These are phyloP conservation scores for Leucophenga montana DNA, from an alignment of 2,888 invertebrate genomes.

Conservation along the genomic window DNA sequence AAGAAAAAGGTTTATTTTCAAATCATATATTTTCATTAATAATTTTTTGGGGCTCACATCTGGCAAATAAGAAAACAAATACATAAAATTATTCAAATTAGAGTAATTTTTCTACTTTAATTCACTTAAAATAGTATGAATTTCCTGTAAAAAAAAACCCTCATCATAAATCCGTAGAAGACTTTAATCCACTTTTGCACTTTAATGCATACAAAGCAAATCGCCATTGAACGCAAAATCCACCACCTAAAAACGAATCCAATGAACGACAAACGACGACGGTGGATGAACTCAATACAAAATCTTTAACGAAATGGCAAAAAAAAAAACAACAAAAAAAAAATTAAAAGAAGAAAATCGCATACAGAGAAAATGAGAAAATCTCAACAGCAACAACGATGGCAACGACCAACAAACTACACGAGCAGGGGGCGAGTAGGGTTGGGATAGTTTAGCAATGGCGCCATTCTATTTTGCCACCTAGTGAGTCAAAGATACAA, in stretches of 20 bases:
- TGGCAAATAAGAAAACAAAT: too few relatives aligned
- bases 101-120: too few relatives aligned
- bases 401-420: not conserved
- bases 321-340: not conserved
- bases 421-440: too few relatives aligned
- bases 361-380: slow-evolving; percentile 26
- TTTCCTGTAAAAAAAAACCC: too few relatives aligned
- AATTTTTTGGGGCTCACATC: too few relatives aligned
- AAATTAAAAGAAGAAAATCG: not conserved
- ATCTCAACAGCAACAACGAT: slow-evolving; percentile 12
- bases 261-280: slow-evolving; percentile 15
- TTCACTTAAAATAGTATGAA: too few relatives aligned
- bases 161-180: not conserved
- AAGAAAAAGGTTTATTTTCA: too few relatives aligned
- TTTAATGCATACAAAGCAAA: slow-evolving; percentile 22
- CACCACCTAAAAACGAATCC: slow-evolving; percentile 19
- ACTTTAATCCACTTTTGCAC: slow-evolving; percentile 4
- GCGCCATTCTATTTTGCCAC: too few relatives aligned
- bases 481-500: slow-evolving; percentile 13
- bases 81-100: too few relatives aligned
- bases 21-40: too few relatives aligned
- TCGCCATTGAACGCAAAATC: slow-evolving; percentile 29
- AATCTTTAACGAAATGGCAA: slow-evolving; percentile 45
- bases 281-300: slow-evolving; percentile 56
- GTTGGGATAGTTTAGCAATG: slow-evolving; percentile 2